phyloP scores from a whole-genome alignment of 2,113 vertebrate genomes.

The Chionis minor region DNA sequence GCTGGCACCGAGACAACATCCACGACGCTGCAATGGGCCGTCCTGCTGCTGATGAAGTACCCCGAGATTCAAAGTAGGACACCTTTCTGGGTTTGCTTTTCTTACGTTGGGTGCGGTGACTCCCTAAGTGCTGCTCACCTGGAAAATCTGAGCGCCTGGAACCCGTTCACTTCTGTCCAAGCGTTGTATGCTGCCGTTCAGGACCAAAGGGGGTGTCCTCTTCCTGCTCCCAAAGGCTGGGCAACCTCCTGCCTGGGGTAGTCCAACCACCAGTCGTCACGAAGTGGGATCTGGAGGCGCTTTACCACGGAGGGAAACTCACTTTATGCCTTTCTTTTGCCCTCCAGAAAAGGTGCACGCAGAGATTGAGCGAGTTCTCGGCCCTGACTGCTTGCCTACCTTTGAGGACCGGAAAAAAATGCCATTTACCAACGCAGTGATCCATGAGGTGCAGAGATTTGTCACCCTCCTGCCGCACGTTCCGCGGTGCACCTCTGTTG shows the following conservation, averaged over 20 bases:
- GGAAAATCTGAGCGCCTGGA: not conserved
- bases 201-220: not conserved
- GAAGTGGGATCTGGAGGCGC: not conserved
- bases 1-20: conserved; percentile 86
- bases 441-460: conserved; percentile 82
- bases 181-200: not conserved
- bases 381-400: not conserved
- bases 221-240: not conserved
- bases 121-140: not conserved
- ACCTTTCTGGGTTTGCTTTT: not conserved
- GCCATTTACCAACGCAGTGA: conserved; percentile 80
- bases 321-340: not conserved
- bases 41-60: conserved; percentile 79
- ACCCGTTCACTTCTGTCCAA: not conserved
- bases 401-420: conserved; percentile 38
- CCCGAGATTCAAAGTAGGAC: conserved; percentile 73
- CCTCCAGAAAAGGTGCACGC: conserved; percentile 40
- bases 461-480: conserved; percentile 72
- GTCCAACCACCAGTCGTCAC: not conserved
- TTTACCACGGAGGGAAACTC: not conserved
- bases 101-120: not conserved
- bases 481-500: not conserved
- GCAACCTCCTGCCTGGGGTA: not conserved
- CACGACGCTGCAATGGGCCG: conserved; percentile 80
- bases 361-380: conserved; percentile 42